Conservation (phyloP, 2,797 vertebrate species). For the Adrianichthys oophorus region DNA sequence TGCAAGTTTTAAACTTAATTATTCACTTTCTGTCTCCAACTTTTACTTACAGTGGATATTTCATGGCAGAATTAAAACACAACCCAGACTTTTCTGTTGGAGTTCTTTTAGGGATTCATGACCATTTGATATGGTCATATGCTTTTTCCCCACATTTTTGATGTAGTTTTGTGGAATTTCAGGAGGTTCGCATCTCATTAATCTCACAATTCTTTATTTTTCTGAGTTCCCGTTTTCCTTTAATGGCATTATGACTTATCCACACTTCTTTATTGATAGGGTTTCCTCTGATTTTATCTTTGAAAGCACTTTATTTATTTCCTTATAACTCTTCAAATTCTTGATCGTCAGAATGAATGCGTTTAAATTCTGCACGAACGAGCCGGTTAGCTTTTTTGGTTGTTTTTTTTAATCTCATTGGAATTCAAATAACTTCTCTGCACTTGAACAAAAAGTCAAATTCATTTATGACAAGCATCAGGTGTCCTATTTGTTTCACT, state of each 20-base stretch:
- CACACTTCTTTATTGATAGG: background rate
- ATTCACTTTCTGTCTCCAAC: background rate
- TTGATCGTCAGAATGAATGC: background rate
- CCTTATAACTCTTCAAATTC: slow-evolving; percentile 14
- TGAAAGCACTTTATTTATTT: slow-evolving; percentile 72
- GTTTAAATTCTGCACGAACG: too few species aligned
- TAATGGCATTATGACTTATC: slow-evolving; percentile 12
- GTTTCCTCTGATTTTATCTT: slow-evolving; percentile 22
- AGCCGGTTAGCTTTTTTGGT: background rate
- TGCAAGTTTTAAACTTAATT: background rate
- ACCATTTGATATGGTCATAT: background rate
- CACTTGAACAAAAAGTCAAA: slow-evolving; percentile 4
- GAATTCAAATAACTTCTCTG: slow-evolving; percentile 10
- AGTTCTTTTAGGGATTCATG: background rate
- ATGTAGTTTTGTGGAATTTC: background rate
- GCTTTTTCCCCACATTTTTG: background rate
- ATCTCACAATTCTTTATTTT: slow-evolving; percentile 6
- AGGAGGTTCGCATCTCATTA: slow-evolving; percentile 15
- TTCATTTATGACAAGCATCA: slow-evolving; percentile 11
- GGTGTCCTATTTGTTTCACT: slow-evolving; percentile 11
- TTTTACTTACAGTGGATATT: background rate
- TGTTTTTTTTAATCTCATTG: background rate
- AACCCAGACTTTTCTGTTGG: background rate
- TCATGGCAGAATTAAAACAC: background rate
- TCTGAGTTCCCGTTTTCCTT: slow-evolving; percentile 5